Evolutionary conservation across 2,113 vertebrate genomes (phyloP), one percentile per base, ranked within the genome.

Genomic region (Meriones unguiculatus): DNA sequence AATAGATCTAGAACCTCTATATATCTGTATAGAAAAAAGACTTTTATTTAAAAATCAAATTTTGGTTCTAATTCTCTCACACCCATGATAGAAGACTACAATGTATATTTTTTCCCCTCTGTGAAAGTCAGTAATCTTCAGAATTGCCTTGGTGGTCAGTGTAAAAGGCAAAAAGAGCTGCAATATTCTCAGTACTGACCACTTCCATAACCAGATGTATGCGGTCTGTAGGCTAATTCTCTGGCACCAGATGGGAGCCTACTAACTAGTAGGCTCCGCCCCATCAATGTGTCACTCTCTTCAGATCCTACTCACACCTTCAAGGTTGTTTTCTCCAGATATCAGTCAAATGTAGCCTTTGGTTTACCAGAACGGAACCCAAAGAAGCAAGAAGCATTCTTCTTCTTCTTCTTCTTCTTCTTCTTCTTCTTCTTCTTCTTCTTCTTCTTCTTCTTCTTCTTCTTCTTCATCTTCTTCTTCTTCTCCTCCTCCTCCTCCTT

Each of bases 41-140:
- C 54, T 78, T 89, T 90, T 20, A 70, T 64, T 87, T 73, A 81
- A 95, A 93, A 87, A 46, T 78, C 35, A 87, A 64, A 50, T 90
- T 75, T 15, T 77, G 18, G 52, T 28, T 38, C 41, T 84, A 67
- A 92, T 89, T 84, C 38, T 50, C 38, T 87, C 14, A 84, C 52
- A 77, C 6, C 17, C 89, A 1, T 35, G 62, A 78, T 62, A 4
- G 46, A 96, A 94, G 38, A 92, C 7, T 20, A 1, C 64, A 86
- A 87, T 65, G 5, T 1, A 82, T 72, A 75, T 62, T 35, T n/a
- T 62, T 22, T 89, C 93, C 15, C 11, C 14, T 88, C 80, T 72
- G 20, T n/a, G 81, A 41, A 93, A 73, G 32, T 2, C 13, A 96
- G 81, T 62, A 57, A 57, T 92, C 59, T 84, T 87, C 64, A 84